These are phyloP conservation scores for Acheta domesticus DNA, from an alignment of 2,888 invertebrate genomes.

Conservation along the genomic window DNA sequence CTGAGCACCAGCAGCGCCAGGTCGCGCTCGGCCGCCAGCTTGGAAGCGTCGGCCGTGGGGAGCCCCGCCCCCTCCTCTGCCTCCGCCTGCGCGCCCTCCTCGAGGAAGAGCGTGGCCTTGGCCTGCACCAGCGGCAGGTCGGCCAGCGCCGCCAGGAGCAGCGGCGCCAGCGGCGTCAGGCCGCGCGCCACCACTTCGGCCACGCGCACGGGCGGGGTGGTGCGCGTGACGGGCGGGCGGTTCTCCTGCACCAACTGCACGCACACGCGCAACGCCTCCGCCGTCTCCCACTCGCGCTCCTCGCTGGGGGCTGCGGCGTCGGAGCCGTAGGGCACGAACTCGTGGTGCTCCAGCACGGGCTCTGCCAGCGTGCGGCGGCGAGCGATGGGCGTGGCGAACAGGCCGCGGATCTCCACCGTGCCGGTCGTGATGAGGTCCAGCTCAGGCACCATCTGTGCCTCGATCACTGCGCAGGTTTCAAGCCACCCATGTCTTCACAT, in stretches of 20 bases:
- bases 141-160: background rate
- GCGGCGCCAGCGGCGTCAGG: background rate
- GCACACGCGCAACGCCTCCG: background rate
- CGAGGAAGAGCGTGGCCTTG: background rate
- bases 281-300: constrained; percentile 36
- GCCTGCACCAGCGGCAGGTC: background rate
- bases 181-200: background rate
- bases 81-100: background rate
- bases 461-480: background rate
- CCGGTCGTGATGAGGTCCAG: constrained; percentile 63
- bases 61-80: background rate
- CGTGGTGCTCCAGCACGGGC: background rate
- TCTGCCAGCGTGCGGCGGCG: background rate
- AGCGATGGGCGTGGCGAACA: constrained; percentile 50
- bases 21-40: background rate
- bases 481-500: too few species aligned
- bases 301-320: constrained; percentile 46
- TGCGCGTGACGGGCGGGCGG: background rate
- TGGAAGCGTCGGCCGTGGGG: background rate
- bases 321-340: background rate
- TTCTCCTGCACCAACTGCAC: background rate
- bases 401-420: constrained; percentile 67
- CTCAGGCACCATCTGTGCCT: constrained; percentile 46
- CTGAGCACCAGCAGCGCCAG: background rate
- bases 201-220: background rate